phyloP scores from a whole-genome alignment of 2,797 vertebrate species.

The Anabas testudineus region DNA sequence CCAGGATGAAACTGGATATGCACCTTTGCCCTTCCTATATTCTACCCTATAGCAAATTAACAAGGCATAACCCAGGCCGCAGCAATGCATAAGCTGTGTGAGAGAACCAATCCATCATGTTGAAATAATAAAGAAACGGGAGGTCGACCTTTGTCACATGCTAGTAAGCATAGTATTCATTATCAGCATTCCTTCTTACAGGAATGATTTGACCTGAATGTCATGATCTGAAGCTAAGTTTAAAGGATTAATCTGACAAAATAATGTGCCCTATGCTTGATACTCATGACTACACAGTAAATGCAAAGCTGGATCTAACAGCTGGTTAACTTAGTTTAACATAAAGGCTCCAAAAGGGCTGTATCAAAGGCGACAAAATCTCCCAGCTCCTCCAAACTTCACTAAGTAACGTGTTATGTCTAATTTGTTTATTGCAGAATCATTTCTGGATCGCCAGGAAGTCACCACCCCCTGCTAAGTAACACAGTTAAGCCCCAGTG shows the following conservation, averaged over 20 bases:
- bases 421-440: neutral
- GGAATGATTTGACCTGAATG: constrained; percentile 9
- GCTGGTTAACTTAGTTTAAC: neutral
- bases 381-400: neutral
- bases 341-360: neutral
- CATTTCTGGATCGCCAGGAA: neutral
- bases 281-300: neutral
- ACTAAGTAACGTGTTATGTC: neutral
- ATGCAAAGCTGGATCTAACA: neutral
- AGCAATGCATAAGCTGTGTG: constrained; percentile 35
- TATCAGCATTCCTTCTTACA: constrained; percentile 25
- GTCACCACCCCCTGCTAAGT: constrained; percentile 5
- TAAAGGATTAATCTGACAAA: neutral
- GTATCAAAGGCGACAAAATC: constrained; percentile 3
- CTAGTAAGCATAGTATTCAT: constrained; percentile 30
- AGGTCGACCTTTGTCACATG: constrained; percentile 52
- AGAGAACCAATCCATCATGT: constrained; percentile 53
- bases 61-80: constrained; percentile 67
- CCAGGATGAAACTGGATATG: constrained; percentile 77
- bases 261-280: neutral
- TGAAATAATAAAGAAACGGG: constrained; percentile 63
- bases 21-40: constrained; percentile 71
- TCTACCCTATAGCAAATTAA: constrained; percentile 77
- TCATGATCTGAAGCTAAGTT: constrained; percentile 7
- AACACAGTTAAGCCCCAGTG: too few relatives aligned